A percentile compares a stretch with the other conserved stretches of the same genome.
phyloP scores from a whole-genome alignment of 2,113 vertebrate species.

The Phylloscopus trochiloides region DNA sequence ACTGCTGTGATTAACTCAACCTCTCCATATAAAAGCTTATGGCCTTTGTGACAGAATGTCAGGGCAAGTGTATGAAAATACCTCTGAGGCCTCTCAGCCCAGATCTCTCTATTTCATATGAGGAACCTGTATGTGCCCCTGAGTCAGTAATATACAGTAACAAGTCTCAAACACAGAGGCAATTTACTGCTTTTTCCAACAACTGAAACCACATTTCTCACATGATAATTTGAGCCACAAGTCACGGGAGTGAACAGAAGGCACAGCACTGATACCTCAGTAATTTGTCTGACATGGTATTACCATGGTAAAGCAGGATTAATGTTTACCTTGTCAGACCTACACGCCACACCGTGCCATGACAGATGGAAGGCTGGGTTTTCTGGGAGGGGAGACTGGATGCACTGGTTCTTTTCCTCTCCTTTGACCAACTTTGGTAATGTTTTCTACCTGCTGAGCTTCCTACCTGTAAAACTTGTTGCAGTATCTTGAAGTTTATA shows the following conservation, averaged over 20 bases:
- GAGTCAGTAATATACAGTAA: neutral
- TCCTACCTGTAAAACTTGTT: neutral
- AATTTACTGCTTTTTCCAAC: neutral
- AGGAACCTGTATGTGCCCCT: neutral
- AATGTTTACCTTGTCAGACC: neutral
- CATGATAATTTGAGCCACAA: neutral
- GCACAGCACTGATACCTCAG: neutral
- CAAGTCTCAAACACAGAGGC: neutral
- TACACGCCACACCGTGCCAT: fast-evolving
- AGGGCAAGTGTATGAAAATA: neutral
- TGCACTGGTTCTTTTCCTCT: neutral
- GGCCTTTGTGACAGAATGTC: neutral
- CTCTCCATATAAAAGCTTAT: neutral
- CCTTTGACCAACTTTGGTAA: neutral
- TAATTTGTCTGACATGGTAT: slow-evolving; percentile 38
- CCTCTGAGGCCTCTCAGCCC: neutral
- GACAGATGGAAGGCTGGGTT: neutral
- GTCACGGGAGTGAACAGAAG: slow-evolving; percentile 23
- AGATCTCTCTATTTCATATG: neutral
- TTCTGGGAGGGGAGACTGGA: neutral
- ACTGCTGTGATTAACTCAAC: neutral
- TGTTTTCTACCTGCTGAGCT: neutral
- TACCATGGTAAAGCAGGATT: slow-evolving; percentile 10
- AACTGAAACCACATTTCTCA: neutral
- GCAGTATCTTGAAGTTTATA: neutral